These are phyloP conservation scores for Dicentrarchus labrax DNA, from an alignment of 2,113 vertebrate species.

Conservation along the genomic window DNA sequence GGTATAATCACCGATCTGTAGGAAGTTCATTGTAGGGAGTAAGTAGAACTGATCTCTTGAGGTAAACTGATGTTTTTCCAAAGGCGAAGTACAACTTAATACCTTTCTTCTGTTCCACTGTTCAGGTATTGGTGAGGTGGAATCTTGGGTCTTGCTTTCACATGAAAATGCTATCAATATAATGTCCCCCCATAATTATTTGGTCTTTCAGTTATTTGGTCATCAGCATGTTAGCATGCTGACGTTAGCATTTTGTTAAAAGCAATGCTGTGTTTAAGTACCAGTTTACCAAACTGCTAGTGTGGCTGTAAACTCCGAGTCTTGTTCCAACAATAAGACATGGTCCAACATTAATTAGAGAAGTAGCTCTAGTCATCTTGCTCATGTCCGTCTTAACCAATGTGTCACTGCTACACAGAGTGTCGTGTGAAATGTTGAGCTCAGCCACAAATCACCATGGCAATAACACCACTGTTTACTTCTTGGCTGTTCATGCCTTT, in stretches of 20 bases:
- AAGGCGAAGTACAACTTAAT: neutral
- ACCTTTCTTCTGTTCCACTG: conserved; percentile 1
- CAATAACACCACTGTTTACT: neutral
- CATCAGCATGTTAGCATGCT: neutral
- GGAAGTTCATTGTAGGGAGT: neutral
- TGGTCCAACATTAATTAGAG: conserved; percentile 12
- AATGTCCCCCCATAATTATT: neutral
- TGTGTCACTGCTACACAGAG: conserved; percentile 40
- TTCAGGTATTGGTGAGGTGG: conserved; percentile 22
- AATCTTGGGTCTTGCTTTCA: conserved; percentile 19
- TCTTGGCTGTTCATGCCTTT: neutral
- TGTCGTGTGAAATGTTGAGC: conserved; percentile 48
- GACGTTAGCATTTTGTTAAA: neutral
- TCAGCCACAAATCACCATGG: conserved; percentile 39
- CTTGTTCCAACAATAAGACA: neutral
- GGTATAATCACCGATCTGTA: conserved; percentile 8
- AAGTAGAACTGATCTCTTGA: conserved; percentile 14
- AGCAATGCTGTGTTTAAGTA: neutral
- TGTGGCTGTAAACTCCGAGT: neutral
- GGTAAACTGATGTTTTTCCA: neutral
- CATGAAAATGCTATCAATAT: conserved; percentile 30
- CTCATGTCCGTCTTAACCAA: conserved; percentile 10
- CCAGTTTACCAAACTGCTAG: neutral
- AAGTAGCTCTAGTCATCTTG: conserved; percentile 39
- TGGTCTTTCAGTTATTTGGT: no score